These are phyloP conservation scores for Nomia melanderi DNA, from an alignment of 1,140 invertebrate species.

Conservation along the genomic window DNA sequence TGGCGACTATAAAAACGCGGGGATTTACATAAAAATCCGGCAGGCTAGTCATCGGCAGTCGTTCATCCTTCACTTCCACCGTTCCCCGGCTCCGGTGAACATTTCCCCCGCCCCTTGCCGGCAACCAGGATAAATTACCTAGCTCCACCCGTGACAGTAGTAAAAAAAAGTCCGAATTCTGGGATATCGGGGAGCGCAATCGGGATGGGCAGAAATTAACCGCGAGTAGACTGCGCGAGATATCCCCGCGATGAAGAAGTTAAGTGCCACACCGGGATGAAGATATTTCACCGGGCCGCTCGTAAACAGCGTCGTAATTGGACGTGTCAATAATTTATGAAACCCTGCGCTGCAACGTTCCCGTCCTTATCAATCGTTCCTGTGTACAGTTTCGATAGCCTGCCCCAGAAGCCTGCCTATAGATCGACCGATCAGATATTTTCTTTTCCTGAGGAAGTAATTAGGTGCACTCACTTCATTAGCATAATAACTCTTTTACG, in stretches of 20 bases:
- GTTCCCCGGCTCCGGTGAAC: background rate
- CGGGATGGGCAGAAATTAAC: too few relatives aligned
- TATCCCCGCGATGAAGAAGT: background rate
- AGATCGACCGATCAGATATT: constrained; percentile 20
- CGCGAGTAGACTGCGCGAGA: too few relatives aligned
- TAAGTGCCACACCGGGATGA: background rate
- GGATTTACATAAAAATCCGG: too few relatives aligned
- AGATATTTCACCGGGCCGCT: background rate
- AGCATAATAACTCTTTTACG: constrained; percentile 79
- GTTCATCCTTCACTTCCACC: too few relatives aligned
- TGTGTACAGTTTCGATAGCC: background rate
- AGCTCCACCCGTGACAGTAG: too few relatives aligned
- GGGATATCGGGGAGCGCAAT: background rate
- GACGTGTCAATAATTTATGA: constrained; percentile 16
- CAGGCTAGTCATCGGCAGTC: too few relatives aligned
- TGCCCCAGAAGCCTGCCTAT: too few relatives aligned
- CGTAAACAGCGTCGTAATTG: background rate
- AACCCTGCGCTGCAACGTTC: too few relatives aligned
- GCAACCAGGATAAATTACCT: too few relatives aligned
- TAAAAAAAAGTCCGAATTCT: background rate
- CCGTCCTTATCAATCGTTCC: background rate
- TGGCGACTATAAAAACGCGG: too few relatives aligned
- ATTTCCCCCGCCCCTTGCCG: too few relatives aligned
- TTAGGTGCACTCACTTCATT: constrained; percentile 71
- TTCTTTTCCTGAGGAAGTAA: constrained; percentile 57